Percentiles rank a stretch among this genome's conserved stretches.
Evolutionary conservation across 1,140 invertebrate genomes (phyloP).

Genomic region (Sitodiplosis mosellana): DNA sequence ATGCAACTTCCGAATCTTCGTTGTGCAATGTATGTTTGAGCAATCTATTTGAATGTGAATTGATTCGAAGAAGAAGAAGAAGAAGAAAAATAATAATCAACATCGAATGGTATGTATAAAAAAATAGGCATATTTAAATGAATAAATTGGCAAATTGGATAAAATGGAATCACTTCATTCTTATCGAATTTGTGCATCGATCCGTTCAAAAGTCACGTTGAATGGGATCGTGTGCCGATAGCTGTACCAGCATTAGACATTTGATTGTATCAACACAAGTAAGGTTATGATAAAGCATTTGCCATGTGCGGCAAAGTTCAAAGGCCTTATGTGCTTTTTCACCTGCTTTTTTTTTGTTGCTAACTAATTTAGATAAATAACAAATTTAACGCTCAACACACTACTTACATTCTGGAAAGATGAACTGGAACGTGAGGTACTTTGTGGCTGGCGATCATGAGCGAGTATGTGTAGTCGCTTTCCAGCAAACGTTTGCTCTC

Average conservation of each 20-base stretch:
- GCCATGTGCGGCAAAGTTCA: neutral
- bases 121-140: too few relatives aligned
- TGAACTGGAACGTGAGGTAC: slow-evolving; percentile 20
- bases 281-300: neutral
- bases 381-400: too few relatives aligned
- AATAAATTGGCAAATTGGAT: too few relatives aligned
- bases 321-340: neutral
- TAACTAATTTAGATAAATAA: too few relatives aligned
- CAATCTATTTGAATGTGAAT: slow-evolving; percentile 10
- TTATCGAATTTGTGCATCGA: too few relatives aligned
- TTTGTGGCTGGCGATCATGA: slow-evolving; percentile 18
- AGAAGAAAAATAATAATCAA: too few relatives aligned
- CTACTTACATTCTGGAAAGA: slow-evolving; percentile 14
- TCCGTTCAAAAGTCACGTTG: too few relatives aligned
- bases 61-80: neutral
- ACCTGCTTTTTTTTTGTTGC: neutral
- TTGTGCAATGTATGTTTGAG: slow-evolving; percentile 31
- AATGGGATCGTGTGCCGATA: neutral
- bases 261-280: neutral
- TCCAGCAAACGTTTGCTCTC: slow-evolving; percentile 15
- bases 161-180: too few relatives aligned
- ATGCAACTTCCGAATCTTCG: slow-evolving; percentile 30
- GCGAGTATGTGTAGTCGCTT: slow-evolving; percentile 16
- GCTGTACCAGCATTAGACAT: neutral
- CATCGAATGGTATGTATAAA: too few relatives aligned